Evolutionary conservation across 1,140 invertebrate species (phyloP), one percentile per base, ranked within the genome.

Genomic region (Lucilia cuprina): DNA sequence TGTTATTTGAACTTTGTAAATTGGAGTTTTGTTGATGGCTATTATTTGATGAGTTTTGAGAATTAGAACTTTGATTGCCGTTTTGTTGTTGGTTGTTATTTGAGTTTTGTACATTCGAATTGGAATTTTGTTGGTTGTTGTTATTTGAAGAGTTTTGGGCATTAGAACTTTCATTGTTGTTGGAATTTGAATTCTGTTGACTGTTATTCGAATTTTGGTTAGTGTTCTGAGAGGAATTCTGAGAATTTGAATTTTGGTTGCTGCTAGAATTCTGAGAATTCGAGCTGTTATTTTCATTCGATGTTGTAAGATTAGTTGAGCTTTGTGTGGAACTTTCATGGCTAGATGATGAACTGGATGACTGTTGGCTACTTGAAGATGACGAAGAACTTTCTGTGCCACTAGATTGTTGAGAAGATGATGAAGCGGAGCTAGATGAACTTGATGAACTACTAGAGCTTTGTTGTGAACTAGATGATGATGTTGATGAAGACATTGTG

Each of bases 381-480:
- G 82, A 65, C 1, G 83, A 83, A 78, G 70, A 84, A 47, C 85
- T 85, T 34, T 88, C 86, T 0, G 78, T 88, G 74, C 75, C 87
- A 0, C 87, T 86, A 0, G 55, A 70, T 19, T 84, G 83, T 41
- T 84, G 82, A 75, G 35, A 55, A 4, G 75, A 87, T 1, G 87
- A 85, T 85, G 84, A 86, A 0, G 70, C 85, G 2, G 85, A 84
- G 80, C 86, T 87, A 86, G 84, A 80, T 92, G 90, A 82, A 91
- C 89, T 87, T 89, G 91, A 83, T 0, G 83, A 75, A 8, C 60
- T 77, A 3, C 78, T 83, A n/a, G 55, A 41, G 0, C 87, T 87
- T 70, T 19, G 19, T 70, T 19, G 19, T 47, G 84, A 86, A 12
- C 35, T 21, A 9, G 77, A 80, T n/a, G 87, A 87, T 1, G 88